Evolutionary conservation across 2,797 vertebrate genomes (phyloP).

Genomic region (Notolabrus celidotus): DNA sequence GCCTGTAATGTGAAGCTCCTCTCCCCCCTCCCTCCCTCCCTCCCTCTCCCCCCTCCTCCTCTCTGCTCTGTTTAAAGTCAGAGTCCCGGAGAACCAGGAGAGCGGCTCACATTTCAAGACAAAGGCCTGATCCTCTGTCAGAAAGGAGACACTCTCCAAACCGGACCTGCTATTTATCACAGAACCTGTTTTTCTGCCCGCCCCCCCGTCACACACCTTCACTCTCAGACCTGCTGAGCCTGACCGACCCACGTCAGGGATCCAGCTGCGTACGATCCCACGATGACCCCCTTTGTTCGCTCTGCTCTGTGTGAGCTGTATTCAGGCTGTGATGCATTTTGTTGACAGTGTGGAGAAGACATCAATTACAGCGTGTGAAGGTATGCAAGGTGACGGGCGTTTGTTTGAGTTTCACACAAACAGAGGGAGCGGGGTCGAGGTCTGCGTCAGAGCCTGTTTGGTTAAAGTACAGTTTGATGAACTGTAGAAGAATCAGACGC

Average conservation of each 20-base stretch:
- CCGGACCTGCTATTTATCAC: slow-evolving; percentile 71
- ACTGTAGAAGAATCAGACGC: no score
- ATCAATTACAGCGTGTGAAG: slow-evolving; percentile 36
- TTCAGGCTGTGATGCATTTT: slow-evolving; percentile 19
- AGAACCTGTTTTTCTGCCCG: slow-evolving; percentile 77
- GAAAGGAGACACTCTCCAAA: slow-evolving; percentile 80
- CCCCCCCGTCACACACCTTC: slow-evolving; percentile 57
- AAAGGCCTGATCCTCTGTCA: slow-evolving; percentile 77
- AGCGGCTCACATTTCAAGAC: slow-evolving; percentile 77
- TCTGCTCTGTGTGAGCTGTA: no score
- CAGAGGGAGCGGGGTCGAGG: slow-evolving; percentile 23
- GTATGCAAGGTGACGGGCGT: slow-evolving; percentile 60
- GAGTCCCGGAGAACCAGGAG: slow-evolving; percentile 62
- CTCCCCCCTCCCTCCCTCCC: slow-evolving; percentile 30
- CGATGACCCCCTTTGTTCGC: no score
- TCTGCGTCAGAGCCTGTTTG: slow-evolving; percentile 9
- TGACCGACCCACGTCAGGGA: background rate
- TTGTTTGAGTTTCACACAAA: slow-evolving; percentile 77
- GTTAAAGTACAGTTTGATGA: no score
- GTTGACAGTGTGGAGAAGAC: slow-evolving; percentile 41
- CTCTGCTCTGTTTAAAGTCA: no score
- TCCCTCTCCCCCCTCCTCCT: no score
- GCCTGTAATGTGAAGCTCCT: slow-evolving; percentile 11
- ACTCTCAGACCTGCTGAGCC: background rate
- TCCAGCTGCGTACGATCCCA: no score